These are phyloP conservation scores for Selene dorsalis DNA, from an alignment of 2,797 vertebrate genomes.

Conservation along the genomic window DNA sequence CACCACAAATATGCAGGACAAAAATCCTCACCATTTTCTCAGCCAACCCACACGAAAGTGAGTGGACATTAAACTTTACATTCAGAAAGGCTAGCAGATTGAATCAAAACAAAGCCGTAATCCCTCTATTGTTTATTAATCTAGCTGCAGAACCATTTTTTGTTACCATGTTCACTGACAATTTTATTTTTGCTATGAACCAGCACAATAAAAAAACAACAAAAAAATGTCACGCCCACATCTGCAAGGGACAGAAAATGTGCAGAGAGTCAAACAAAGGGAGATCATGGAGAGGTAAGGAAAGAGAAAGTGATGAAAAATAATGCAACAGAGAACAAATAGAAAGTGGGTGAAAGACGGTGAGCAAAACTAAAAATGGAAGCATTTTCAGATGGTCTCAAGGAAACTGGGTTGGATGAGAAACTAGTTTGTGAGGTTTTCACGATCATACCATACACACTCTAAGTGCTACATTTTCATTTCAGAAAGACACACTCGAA, in stretches of 20 bases:
- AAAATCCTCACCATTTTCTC: conserved; percentile 27
- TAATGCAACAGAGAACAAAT: conserved; percentile 25
- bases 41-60: conserved; percentile 10
- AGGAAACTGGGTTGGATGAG: conserved; percentile 39
- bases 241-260: conserved; percentile 6
- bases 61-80: conserved; percentile 17
- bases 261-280: conserved; percentile 8
- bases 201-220: neutral
- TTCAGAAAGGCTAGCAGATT: conserved; percentile 34
- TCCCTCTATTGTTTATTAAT: conserved; percentile 51
- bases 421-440: conserved; percentile 27
- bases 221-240: conserved; percentile 31
- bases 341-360: conserved; percentile 27
- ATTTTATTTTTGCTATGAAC: conserved; percentile 26
- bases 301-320: conserved; percentile 29
- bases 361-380: conserved; percentile 28
- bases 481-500: conserved; percentile 16
- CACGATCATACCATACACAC: conserved; percentile 13
- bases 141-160: neutral
- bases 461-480: conserved; percentile 5
- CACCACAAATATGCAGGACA: conserved; percentile 43
- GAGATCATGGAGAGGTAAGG: conserved; percentile 16
- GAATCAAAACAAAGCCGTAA: conserved; percentile 54
- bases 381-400: conserved; percentile 16
- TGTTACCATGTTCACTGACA: conserved; percentile 15